A percentile compares a stretch with the other conserved stretches of the same genome.
These are phyloP conservation scores for Hemitrygon akajei DNA, from an alignment of 2,797 vertebrate species.

Conservation along the genomic window DNA sequence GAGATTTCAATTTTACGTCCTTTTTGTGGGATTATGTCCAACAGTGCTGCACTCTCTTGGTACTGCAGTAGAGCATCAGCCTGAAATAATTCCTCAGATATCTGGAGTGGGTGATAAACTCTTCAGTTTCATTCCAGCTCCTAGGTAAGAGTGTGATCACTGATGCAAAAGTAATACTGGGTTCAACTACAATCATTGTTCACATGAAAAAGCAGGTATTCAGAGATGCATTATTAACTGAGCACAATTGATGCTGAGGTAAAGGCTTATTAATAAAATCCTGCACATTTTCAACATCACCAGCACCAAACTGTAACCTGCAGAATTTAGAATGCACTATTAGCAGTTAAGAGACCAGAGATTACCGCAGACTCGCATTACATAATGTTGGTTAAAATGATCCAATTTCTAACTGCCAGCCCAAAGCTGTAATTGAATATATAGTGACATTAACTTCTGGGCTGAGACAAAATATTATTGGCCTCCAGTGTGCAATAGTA, in stretches of 20 bases:
- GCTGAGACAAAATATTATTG: background rate
- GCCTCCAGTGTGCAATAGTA: background rate
- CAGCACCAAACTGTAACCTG: background rate
- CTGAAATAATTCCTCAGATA: too few relatives aligned
- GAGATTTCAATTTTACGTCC: too few relatives aligned
- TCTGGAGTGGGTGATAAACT: too few relatives aligned
- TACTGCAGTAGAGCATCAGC: too few relatives aligned
- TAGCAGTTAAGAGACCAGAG: background rate
- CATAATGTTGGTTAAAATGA: background rate
- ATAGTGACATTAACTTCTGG: background rate
- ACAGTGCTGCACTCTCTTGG: too few relatives aligned
- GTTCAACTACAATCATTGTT: too few relatives aligned
- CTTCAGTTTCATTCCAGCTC: too few relatives aligned
- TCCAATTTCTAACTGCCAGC: background rate
- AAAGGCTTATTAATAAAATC: background rate
- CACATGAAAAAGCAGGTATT: too few relatives aligned
- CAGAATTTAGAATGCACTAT: background rate
- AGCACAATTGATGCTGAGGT: background rate
- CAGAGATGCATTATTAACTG: background rate
- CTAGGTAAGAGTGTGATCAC: too few relatives aligned
- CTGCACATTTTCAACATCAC: background rate
- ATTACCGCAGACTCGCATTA: background rate
- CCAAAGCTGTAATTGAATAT: background rate
- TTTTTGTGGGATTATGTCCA: too few relatives aligned
- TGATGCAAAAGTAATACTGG: too few relatives aligned